These are phyloP conservation scores for Ophion slaviceki DNA, from an alignment of 2,888 invertebrate genomes.

Conservation along the genomic window DNA sequence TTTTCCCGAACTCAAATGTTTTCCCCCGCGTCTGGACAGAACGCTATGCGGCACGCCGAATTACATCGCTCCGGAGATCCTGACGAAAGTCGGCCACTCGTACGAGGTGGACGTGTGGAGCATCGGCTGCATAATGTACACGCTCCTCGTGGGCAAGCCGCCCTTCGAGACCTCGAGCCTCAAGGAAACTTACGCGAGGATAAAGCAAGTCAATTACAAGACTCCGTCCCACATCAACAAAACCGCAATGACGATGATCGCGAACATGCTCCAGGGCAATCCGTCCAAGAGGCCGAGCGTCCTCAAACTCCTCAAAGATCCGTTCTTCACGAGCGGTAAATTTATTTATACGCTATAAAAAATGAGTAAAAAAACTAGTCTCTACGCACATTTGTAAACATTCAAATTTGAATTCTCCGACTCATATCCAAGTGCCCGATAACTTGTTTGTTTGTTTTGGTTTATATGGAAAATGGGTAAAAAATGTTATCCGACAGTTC, in stretches of 20 bases:
- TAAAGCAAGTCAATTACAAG: constrained; percentile 97
- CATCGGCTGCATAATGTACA: constrained; percentile 99
- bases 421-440: too few relatives aligned
- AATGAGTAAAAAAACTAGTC: background rate
- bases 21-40: constrained; percentile 88
- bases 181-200: constrained; percentile 97
- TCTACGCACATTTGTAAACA: too few relatives aligned
- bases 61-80: constrained; percentile 99
- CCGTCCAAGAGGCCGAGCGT: constrained; percentile 93
- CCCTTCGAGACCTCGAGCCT: constrained; percentile 98
- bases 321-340: constrained; percentile 87
- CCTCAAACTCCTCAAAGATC: constrained; percentile 89
- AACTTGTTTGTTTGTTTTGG: too few relatives aligned
- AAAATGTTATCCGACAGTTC: too few relatives aligned
- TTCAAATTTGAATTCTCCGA: too few relatives aligned
- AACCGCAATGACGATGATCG: constrained; percentile 91
- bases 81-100: constrained; percentile 98
- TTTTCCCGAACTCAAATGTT: background rate
- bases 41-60: constrained; percentile 99
- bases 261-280: constrained; percentile 92
- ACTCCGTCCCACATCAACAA: constrained; percentile 88
- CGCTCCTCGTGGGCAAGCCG: constrained; percentile 97
- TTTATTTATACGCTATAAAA: constrained; percentile 12
- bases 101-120: constrained; percentile 99
- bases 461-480: too few relatives aligned